Percentiles rank a stretch among this genome's conserved stretches.
phyloP scores from a whole-genome alignment of 2,797 vertebrate genomes.

The Helarctos malayanus region DNA sequence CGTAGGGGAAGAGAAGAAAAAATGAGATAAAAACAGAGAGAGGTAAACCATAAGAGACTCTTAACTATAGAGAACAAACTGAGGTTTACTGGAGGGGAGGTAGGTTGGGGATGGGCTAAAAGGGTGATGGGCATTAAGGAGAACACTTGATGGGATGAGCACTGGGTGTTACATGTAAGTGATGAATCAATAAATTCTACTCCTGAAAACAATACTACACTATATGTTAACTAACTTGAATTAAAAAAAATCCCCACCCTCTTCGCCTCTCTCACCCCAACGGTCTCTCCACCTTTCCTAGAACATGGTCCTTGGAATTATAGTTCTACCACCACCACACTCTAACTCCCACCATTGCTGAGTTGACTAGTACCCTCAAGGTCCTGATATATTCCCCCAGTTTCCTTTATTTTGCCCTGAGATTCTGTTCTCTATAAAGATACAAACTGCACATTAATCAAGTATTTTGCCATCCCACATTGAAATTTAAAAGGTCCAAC shows the following conservation, averaged over 20 bases:
- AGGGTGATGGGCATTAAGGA: too few relatives aligned
- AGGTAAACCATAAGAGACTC: too few relatives aligned
- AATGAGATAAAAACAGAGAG: too few relatives aligned
- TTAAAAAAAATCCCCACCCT: neutral
- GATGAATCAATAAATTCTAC: neutral
- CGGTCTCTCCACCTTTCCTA: neutral
- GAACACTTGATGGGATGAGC: neutral
- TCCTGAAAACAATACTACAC: neutral
- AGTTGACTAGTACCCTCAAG: neutral
- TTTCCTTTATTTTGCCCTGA: conserved; percentile 26
- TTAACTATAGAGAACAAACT: too few relatives aligned
- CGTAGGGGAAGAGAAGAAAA: too few relatives aligned
- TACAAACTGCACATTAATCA: neutral
- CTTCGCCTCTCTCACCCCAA: neutral
- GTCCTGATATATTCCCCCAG: neutral
- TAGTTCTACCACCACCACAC: neutral
- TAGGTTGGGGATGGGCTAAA: too few relatives aligned
- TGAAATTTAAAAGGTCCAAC: neutral
- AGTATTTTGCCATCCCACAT: neutral
- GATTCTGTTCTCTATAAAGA: neutral
- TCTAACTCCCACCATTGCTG: neutral
- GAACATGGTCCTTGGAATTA: neutral
- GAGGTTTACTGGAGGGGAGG: too few relatives aligned
- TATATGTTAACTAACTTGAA: neutral
- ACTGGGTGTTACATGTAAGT: neutral